phyloP scores from a whole-genome alignment of 64 coral and sea anemone genomes.

The Montipora sp. region DNA sequence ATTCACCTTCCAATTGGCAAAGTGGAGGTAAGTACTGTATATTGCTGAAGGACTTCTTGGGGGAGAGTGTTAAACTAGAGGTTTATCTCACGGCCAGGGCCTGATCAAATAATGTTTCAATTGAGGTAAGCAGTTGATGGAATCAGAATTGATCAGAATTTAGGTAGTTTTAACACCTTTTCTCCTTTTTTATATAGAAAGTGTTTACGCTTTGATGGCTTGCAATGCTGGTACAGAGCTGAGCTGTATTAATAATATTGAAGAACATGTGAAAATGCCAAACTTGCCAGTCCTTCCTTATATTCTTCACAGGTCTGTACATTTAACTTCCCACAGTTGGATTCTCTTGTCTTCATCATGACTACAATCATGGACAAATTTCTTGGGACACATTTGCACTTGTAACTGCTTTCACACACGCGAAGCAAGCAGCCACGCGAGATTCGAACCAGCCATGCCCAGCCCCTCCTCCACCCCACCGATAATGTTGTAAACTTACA shows the following conservation, averaged over 20 bases:
- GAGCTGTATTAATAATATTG: slow-evolving; percentile 83
- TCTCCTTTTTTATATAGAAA: slow-evolving; percentile 46
- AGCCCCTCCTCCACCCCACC: too few relatives aligned
- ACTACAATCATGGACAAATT: background rate
- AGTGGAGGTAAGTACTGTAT: slow-evolving; percentile 77
- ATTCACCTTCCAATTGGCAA: slow-evolving; percentile 93
- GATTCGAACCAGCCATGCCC: too few relatives aligned
- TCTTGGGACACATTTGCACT: too few relatives aligned
- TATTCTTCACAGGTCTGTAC: slow-evolving; percentile 76
- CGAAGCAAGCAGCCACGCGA: too few relatives aligned
- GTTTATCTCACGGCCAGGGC: too few relatives aligned
- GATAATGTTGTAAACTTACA: too few relatives aligned
- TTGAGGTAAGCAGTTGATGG: too few relatives aligned
- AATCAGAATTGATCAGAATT: too few relatives aligned
- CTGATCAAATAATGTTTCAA: too few relatives aligned
- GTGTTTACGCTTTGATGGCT: slow-evolving; percentile 81
- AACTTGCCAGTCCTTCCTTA: slow-evolving; percentile 78
- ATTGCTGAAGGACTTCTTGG: too few relatives aligned
- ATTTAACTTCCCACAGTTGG: background rate
- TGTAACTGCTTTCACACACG: too few relatives aligned
- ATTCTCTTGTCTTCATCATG: background rate
- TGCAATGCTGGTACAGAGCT: slow-evolving; percentile 93
- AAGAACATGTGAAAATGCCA: slow-evolving; percentile 75
- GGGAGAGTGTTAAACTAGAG: too few relatives aligned
- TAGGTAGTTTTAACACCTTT: background rate